A percentile compares a stretch with the other conserved stretches of the same genome.
These are phyloP conservation scores for Danionella dracula DNA, from an alignment of 2,797 vertebrate species.

Conservation along the genomic window DNA sequence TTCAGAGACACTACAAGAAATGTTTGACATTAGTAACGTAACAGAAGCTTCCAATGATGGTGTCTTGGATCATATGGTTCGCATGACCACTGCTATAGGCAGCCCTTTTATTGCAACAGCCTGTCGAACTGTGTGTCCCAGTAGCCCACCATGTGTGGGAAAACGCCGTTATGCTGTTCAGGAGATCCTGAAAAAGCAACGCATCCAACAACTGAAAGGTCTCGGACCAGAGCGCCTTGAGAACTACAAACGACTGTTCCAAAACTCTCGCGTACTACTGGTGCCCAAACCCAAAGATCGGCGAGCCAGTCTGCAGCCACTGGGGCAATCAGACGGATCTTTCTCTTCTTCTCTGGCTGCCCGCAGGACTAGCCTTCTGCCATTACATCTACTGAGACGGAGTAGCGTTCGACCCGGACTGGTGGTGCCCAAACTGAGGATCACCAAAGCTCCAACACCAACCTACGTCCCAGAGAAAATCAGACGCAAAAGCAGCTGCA, in stretches of 20 bases:
- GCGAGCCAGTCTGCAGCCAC: conserved; percentile 69
- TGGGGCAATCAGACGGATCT: conserved; percentile 29
- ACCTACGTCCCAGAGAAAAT: conserved; percentile 79
- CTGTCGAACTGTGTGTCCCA: conserved; percentile 84
- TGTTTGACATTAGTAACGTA: conserved; percentile 70
- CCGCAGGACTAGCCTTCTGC: conserved; percentile 80
- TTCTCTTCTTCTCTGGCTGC: conserved; percentile 46
- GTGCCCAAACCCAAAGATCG: conserved; percentile 67
- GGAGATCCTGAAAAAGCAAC: conserved; percentile 78
- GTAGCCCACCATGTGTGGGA: conserved; percentile 80
- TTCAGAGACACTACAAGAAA: conserved; percentile 68
- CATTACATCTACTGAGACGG: conserved; percentile 74
- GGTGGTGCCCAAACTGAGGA: conserved; percentile 81
- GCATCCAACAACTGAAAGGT: conserved; percentile 57
- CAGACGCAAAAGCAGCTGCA: conserved; percentile 67
- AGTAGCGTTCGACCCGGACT: conserved; percentile 84
- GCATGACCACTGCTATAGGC: conserved; percentile 80
- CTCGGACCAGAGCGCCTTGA: conserved; percentile 59
- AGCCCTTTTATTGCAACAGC: conserved; percentile 80
- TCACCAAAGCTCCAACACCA: conserved; percentile 80
- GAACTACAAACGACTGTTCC: conserved; percentile 66
- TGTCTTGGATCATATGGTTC: conserved; percentile 89
- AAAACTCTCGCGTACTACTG: conserved; percentile 68
- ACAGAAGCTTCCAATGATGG: conserved; percentile 80
- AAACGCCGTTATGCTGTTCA: conserved; percentile 80